Percentiles rank a stretch among this genome's conserved stretches.
phyloP scores from a whole-genome alignment of 2,888 invertebrate genomes.

The Eupithecia pulchellata region DNA sequence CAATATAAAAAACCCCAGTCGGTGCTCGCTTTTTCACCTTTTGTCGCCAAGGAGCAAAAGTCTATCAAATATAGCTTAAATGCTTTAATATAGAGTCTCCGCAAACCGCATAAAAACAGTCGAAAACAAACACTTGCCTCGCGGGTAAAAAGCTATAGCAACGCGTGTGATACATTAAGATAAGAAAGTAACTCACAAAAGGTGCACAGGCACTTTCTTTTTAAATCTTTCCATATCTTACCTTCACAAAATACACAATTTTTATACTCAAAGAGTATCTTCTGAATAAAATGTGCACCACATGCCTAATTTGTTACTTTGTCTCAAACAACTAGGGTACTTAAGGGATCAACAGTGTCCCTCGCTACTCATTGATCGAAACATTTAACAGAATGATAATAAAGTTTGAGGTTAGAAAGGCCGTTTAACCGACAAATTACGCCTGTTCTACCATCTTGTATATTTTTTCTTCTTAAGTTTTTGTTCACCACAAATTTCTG shows the following conservation, averaged over 20 bases:
- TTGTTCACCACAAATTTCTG: not conserved
- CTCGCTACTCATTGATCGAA: constrained; percentile 4
- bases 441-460: not conserved
- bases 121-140: no score
- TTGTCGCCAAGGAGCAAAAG: no score
- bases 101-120: no score
- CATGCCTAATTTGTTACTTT: not conserved
- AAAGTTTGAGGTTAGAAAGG: not conserved
- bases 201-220: no score
- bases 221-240: no score
- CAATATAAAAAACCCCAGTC: no score
- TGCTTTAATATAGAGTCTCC: no score
- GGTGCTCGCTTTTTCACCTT: no score
- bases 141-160: no score
- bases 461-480: not conserved
- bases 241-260: not conserved
- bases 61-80: no score
- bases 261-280: not conserved
- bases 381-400: constrained; percentile 13
- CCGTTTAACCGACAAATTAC: not conserved
- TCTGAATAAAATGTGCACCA: not conserved
- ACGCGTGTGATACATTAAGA: not conserved
- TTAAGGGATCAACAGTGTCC: constrained; percentile 2
- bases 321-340: not conserved
- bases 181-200: not conserved